phyloP scores from a whole-genome alignment of 2,797 vertebrate genomes.

The Sebastes matsubarae region DNA sequence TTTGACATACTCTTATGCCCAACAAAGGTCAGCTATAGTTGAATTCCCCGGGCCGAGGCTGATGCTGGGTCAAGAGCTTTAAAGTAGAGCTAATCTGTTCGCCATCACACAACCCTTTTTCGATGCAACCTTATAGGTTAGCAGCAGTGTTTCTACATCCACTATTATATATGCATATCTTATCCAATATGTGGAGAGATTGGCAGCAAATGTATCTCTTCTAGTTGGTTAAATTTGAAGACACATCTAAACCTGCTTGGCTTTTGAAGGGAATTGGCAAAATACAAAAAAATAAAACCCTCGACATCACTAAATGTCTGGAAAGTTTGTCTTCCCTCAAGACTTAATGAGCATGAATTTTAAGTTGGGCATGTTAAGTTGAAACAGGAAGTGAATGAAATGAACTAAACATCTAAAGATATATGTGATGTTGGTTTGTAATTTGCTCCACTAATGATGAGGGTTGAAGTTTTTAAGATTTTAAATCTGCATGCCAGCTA shows the following conservation, averaged over 20 bases:
- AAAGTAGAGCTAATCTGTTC: not conserved
- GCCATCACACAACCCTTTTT: not conserved
- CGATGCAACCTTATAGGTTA: not conserved
- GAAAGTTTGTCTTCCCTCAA: not conserved
- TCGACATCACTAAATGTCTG: not conserved
- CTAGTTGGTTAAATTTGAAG: not conserved
- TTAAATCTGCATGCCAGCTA: not conserved
- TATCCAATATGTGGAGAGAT: not conserved
- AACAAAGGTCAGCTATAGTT: constrained; percentile 13
- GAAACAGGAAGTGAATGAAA: not conserved
- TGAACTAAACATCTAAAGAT: not conserved
- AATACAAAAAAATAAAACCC: not conserved
- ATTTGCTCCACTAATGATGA: constrained; percentile 7
- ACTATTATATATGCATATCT: not conserved
- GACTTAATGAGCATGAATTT: not conserved
- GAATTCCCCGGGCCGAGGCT: not conserved
- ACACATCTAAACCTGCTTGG: not conserved
- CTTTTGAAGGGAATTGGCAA: not conserved
- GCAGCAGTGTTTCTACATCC: not conserved
- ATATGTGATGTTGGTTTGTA: not conserved
- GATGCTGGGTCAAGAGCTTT: constrained; percentile 12
- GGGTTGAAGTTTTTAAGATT: not conserved
- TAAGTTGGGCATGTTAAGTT: not conserved
- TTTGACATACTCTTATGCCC: not conserved
- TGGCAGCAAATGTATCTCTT: not conserved